Evolutionary conservation across 2,113 vertebrate species (phyloP), one percentile per base, ranked within the genome.

Genomic region (Siniperca chuatsi): DNA sequence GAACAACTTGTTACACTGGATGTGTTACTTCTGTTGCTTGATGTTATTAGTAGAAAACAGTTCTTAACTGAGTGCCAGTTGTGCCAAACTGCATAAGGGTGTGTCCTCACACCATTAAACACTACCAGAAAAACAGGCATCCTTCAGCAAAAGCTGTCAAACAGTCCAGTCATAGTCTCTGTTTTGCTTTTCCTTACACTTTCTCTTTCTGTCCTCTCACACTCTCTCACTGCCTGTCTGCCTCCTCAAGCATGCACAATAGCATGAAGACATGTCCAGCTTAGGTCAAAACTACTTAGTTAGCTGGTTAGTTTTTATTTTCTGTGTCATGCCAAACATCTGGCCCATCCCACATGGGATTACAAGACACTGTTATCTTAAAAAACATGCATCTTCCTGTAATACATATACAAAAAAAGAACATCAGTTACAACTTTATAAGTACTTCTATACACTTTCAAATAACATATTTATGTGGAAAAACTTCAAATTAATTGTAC

Each of bases 121-220:
- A 65, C 20, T n/a, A 62, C 84, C 46, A 84, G 78, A 79, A 84
- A 81, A 79, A 81, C 77, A 76, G 74, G 77, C 68, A 67, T 52
- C 57, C n/a, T 6, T 77, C 48, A 68, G 42, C 12, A 40, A 3
- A 50, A 84, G 61, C 55, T 75, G 57, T 33, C 70, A 55, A 68
- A 54, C 48, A 40, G 62, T 44, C 44, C 23, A 61, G 10, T 29
- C 25, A 40, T 70, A 21, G 8, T 74, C 16, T 25, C 37, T 20
- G 21, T 57, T 50, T 57, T 62, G 29, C 21, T 66, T 54, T 44
- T 1, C 40, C 13, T 68, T 25, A 46, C 10, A 65, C 29, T 65
- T 29, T 55, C 29, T 71, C 48, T 64, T 46, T 48, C 23, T 54
- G 21, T 66, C 33, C 8, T 62, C 50, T 55, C n/a, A 13, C 20